Evolutionary conservation across 1,140 invertebrate species (phyloP).

Genomic region (Luehdorfia chinensis): DNA sequence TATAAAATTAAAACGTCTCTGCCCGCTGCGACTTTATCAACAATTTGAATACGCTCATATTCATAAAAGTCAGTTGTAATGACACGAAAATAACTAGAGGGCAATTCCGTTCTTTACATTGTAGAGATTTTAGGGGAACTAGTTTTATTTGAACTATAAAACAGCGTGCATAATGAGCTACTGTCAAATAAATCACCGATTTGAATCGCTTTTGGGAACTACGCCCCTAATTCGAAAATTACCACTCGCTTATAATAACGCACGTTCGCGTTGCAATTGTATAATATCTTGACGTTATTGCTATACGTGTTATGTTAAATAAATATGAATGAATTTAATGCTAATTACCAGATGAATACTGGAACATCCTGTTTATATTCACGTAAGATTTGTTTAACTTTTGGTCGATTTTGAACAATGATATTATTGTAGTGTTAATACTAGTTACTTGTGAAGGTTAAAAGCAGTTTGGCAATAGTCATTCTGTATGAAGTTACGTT

Average conservation of each 20-base stretch:
- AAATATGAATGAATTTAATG: no score
- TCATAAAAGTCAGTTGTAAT: slow-evolving; percentile 28
- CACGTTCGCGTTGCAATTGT: background rate
- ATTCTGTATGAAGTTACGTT: no score
- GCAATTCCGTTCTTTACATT: slow-evolving; percentile 26
- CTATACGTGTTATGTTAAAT: no score
- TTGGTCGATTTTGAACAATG: no score
- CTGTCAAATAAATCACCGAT: slow-evolving; percentile 15
- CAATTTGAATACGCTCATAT: slow-evolving; percentile 24
- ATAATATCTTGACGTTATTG: no score
- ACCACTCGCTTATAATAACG: slow-evolving; percentile 9
- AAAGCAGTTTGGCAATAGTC: no score
- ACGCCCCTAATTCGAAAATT: slow-evolving; percentile 12
- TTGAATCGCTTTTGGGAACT: slow-evolving; percentile 9
- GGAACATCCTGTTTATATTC: no score
- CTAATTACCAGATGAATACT: no score
- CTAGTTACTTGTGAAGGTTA: no score
- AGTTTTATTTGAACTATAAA: slow-evolving; percentile 14
- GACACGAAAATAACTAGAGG: slow-evolving; percentile 27
- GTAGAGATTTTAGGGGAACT: slow-evolving; percentile 21
- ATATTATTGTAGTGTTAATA: no score
- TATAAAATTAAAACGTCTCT: slow-evolving; percentile 12
- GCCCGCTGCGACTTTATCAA: slow-evolving; percentile 25
- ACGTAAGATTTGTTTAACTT: no score
- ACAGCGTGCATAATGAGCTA: slow-evolving; percentile 6